A percentile compares a stretch with the other conserved stretches of the same genome.
These are phyloP conservation scores for Gymnoscelis rufifasciata DNA, from an alignment of 2,888 invertebrate species.

Conservation along the genomic window DNA sequence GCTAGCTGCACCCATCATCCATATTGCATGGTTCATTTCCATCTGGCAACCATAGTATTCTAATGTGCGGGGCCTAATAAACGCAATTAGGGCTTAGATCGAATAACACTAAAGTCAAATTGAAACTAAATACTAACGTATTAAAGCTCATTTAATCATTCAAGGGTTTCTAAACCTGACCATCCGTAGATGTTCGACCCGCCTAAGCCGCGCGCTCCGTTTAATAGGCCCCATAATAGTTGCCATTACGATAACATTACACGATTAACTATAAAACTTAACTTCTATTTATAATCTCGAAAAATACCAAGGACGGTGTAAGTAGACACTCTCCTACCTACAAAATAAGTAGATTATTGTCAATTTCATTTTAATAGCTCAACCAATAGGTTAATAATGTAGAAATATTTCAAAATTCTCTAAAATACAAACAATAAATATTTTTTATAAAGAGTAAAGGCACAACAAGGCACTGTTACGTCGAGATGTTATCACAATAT, in stretches of 20 bases:
- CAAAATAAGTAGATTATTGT: slow-evolving; percentile 61
- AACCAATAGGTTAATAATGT: slow-evolving; percentile 55
- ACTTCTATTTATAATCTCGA: slow-evolving; percentile 73
- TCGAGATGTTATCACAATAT: slow-evolving; percentile 76
- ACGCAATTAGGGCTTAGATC: background rate
- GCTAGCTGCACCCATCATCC: slow-evolving; percentile 57
- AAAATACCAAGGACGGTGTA: slow-evolving; percentile 79
- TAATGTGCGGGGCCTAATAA: slow-evolving; percentile 25
- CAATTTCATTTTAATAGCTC: slow-evolving; percentile 56
- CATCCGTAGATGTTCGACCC: background rate
- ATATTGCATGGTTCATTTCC: slow-evolving; percentile 44
- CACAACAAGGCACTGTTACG: slow-evolving; percentile 76
- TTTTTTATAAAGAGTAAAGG: slow-evolving; percentile 60
- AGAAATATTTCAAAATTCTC: slow-evolving; percentile 65
- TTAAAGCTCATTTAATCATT: slow-evolving; percentile 3
- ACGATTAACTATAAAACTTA: slow-evolving; percentile 64
- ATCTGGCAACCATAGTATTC: slow-evolving; percentile 38
- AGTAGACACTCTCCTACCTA: slow-evolving; percentile 65
- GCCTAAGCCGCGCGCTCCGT: background rate
- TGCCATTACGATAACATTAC: slow-evolving; percentile 41
- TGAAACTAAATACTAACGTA: background rate
- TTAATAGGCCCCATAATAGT: slow-evolving; percentile 9
- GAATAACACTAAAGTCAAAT: background rate
- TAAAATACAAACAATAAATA: slow-evolving; percentile 74
- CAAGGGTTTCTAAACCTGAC: background rate